Percentiles rank a stretch among this genome's conserved stretches.
Conservation (phyloP, 53 echinoderm and acorn worm species). For the Temnopleurus reevesii region DNA sequence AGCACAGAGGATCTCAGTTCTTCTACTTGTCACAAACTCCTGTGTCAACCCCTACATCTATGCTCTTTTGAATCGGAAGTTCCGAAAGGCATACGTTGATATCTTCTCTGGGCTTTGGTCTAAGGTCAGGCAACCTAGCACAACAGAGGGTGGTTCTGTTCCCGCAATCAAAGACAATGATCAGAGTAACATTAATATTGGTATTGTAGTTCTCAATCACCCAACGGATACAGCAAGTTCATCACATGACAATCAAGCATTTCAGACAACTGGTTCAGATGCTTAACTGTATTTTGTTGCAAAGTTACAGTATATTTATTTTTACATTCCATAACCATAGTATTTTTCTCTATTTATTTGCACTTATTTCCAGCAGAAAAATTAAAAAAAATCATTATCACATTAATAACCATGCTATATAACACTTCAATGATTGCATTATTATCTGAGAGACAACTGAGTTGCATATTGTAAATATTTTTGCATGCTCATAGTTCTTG, state of each 20-base stretch:
- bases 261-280: slow-evolving; percentile 14
- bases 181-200: neutral
- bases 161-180: neutral
- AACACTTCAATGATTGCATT: too few relatives aligned
- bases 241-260: slow-evolving; percentile 22
- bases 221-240: neutral
- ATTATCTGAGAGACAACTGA: too few relatives aligned
- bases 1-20: neutral
- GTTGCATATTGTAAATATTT: too few relatives aligned
- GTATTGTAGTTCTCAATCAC: neutral
- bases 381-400: too few relatives aligned
- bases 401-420: too few relatives aligned
- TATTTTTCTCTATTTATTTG: too few relatives aligned
- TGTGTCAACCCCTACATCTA: slow-evolving; percentile 54
- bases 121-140: neutral
- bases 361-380: too few relatives aligned
- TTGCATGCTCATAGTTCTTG: too few relatives aligned
- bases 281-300: neutral
- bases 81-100: neutral
- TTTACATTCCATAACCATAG: too few relatives aligned
- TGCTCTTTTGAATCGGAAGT: slow-evolving; percentile 45
- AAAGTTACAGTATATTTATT: too few relatives aligned
- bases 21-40: slow-evolving; percentile 44
- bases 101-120: slow-evolving; percentile 41
- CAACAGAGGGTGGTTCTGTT: neutral